Evolutionary conservation across 2,113 vertebrate species (phyloP), one percentile per base, ranked within the genome.

Genomic region (Lycaon pictus): DNA sequence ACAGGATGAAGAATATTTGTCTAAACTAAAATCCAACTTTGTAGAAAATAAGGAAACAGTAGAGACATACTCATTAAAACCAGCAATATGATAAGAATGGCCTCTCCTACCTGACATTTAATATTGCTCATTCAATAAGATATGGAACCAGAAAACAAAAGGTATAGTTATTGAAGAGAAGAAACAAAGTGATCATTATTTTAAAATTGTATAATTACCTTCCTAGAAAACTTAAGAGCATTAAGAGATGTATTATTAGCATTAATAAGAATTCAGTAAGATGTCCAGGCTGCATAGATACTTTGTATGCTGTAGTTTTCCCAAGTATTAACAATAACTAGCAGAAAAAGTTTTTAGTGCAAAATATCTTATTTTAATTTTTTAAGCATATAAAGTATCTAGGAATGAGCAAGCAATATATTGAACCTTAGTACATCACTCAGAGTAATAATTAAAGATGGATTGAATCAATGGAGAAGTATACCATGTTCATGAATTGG

Each of bases 291-390:
- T 62, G 19, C 29, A 32, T 27, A 37, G 29, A 83, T n/a, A 19
- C 19, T 87, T 95, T 77, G 43, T 65, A 90, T 15, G 63, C 12
- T 71, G 10, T 83, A 77, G 62, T 51, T 96, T 85, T 76, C 17
- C 58, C 63, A 15, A 65, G 22, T 85, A 11, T 88, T 43, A 76
- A 56, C 7, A 81, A 69, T 58, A 86, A 11, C 43, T 48, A 92
- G 48, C 43, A 84, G 55, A 32, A 53, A 93, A 72, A 43, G 27
- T 69, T n/a, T 62, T 58, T 89, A 94, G 92, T 90, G 71, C 23
- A 79, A 53, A 95, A 76, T 10, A 51, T 16, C 27, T 91, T 56
- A 48, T 77, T 86, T 84, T 87, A 88, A 53, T 88, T 95, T 29
- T 37, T 12, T 93, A 88, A 55, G 71, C n/a, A 35, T 56, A 51